Percentiles rank a stretch among this genome's conserved stretches.
Conservation (phyloP, 2,888 invertebrate genomes). For the Scaptodrosophila latifasciaeformis region DNA sequence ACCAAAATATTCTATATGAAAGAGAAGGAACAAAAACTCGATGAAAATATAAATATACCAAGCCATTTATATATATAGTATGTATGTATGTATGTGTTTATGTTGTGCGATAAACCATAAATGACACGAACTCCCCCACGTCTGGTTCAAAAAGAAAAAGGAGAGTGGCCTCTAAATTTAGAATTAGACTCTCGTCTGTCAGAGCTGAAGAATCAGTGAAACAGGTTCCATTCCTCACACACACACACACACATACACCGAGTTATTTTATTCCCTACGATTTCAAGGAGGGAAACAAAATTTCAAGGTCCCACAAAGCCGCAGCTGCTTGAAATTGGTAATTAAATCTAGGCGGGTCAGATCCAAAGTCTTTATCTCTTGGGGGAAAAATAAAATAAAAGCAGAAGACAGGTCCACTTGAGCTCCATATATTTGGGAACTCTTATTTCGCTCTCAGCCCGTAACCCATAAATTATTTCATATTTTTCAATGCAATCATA, state of each 20-base stretch:
- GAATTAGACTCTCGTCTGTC: slow-evolving; percentile 38
- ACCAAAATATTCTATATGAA: too few relatives aligned
- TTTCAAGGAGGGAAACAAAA: too few relatives aligned
- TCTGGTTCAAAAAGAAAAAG: not conserved
- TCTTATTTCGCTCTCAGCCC: too few relatives aligned
- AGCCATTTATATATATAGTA: not conserved
- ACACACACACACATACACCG: too few relatives aligned
- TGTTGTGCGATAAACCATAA: slow-evolving; percentile 41
- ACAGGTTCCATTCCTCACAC: slow-evolving; percentile 46
- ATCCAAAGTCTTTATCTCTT: too few relatives aligned
- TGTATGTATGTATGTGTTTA: slow-evolving; percentile 27
- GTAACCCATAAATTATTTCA: too few relatives aligned
- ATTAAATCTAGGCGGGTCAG: slow-evolving; percentile 40
- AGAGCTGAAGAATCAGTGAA: slow-evolving; percentile 40
- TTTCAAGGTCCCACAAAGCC: slow-evolving; percentile 50
- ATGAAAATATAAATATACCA: not conserved
- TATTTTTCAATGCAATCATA: too few relatives aligned
- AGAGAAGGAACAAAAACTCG: too few relatives aligned
- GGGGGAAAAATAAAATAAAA: too few relatives aligned
- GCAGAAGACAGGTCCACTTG: not conserved
- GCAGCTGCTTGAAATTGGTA: slow-evolving; percentile 59
- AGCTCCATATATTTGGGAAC: too few relatives aligned
- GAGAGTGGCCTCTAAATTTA: slow-evolving; percentile 31
- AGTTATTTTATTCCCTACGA: too few relatives aligned
- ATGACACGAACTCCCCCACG: slow-evolving; percentile 33